These are phyloP conservation scores for Zoroaster sp. DNA, from an alignment of 53 echinoderm and acorn worm genomes.

Conservation along the genomic window DNA sequence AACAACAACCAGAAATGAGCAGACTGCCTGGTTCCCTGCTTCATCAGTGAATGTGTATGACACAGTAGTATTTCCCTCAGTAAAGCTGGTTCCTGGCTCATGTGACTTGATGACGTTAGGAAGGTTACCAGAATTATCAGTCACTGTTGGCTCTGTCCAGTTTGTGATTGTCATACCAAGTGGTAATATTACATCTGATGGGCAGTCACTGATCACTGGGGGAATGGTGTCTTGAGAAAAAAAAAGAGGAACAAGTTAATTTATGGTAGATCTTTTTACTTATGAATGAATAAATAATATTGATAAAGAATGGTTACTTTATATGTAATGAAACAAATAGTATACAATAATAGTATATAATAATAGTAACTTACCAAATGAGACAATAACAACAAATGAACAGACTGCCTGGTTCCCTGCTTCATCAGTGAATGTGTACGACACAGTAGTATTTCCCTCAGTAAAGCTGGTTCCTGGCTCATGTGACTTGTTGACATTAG, in stretches of 20 bases:
- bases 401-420: conserved; percentile 39
- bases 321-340: no score
- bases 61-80: conserved; percentile 44
- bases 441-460: conserved; percentile 40
- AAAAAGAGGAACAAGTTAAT: neutral
- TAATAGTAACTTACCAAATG: neutral
- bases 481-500: conserved; percentile 8
- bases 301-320: no score
- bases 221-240: neutral
- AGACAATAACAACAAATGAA: neutral
- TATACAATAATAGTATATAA: no score
- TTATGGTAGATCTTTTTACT: neutral
- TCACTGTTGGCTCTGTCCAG: conserved; percentile 55
- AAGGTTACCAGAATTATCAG: conserved; percentile 29
- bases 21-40: conserved; percentile 21
- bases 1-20: conserved; percentile 1
- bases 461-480: conserved; percentile 36
- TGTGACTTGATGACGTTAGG: conserved; percentile 4
- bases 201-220: neutral
- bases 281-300: no score
- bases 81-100: conserved; percentile 18
- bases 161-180: neutral
- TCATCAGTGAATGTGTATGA: conserved; percentile 58
- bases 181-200: neutral
- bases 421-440: conserved; percentile 62